Percentiles rank a stretch among this genome's conserved stretches.
These are phyloP conservation scores for Montipora foliosa DNA, from an alignment of 64 coral and sea anemone genomes.

Conservation along the genomic window DNA sequence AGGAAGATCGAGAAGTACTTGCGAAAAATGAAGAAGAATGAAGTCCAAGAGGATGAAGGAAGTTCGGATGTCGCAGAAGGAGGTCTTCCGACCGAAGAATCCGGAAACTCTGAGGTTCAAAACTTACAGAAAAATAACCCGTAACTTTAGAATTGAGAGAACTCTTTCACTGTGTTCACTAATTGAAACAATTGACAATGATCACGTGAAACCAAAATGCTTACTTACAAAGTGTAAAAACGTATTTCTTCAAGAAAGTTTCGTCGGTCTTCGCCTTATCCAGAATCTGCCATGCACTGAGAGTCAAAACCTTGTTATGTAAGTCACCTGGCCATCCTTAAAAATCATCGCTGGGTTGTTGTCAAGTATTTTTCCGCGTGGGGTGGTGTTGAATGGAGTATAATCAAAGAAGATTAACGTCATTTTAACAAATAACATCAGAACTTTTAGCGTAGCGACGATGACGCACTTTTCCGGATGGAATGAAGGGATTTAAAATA, in stretches of 20 bases:
- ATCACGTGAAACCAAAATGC: too few species aligned
- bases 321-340: too few species aligned
- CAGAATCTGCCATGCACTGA: too few species aligned
- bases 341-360: too few species aligned
- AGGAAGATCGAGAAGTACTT: constrained; percentile 49
- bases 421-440: neutral
- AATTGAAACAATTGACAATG: neutral
- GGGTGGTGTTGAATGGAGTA: too few species aligned
- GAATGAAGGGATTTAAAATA: neutral
- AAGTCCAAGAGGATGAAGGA: constrained; percentile 30
- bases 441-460: neutral
- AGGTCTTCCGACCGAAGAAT: neutral
- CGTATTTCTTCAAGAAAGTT: neutral
- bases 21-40: constrained; percentile 14
- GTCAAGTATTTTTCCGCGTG: too few species aligned
- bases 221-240: too few species aligned
- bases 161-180: neutral
- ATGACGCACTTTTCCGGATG: neutral
- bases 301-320: too few species aligned
- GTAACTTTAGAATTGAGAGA: neutral
- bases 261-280: neutral
- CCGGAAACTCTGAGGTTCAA: neutral
- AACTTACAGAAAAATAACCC: neutral
- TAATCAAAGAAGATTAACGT: too few species aligned
- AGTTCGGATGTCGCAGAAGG: neutral